Conservation (phyloP, 2,888 invertebrate genomes). For the Agrotis puta region DNA sequence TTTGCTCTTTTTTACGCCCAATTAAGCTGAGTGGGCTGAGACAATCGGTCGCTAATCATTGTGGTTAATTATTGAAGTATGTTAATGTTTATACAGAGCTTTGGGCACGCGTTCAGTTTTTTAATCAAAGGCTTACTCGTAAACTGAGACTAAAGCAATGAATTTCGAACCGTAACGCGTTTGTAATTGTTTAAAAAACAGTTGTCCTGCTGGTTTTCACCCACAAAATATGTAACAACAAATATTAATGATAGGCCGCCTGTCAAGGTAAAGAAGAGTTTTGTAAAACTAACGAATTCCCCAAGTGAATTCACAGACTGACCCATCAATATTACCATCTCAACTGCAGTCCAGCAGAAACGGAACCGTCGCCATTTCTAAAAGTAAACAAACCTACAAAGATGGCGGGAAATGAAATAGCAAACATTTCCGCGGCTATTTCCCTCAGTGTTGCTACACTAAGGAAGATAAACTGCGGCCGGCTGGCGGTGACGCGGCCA, state of each 20-base stretch:
- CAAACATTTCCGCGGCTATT: constrained; percentile 86
- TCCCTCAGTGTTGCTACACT: constrained; percentile 85
- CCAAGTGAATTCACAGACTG: constrained; percentile 15
- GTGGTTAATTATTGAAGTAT: constrained; percentile 16
- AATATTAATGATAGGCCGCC: neutral
- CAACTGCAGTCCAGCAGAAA: constrained; percentile 53
- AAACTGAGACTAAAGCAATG: too few relatives aligned
- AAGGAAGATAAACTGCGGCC: constrained; percentile 88
- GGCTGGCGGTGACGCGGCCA: constrained; percentile 88
- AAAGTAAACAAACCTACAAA: constrained; percentile 68
- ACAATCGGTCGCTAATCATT: constrained; percentile 24
- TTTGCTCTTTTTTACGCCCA: constrained; percentile 32
- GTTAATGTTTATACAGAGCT: constrained; percentile 16
- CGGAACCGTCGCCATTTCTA: constrained; percentile 62
- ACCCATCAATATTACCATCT: constrained; percentile 52
- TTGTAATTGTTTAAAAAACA: too few relatives aligned
- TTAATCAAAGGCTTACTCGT: neutral
- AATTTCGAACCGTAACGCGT: too few relatives aligned
- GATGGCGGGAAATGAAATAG: constrained; percentile 81
- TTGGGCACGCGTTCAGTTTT: constrained; percentile 27
- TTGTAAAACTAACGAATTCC: constrained; percentile 25
- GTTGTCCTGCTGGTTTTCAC: neutral
- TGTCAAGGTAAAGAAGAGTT: neutral
- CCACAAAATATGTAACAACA: neutral
- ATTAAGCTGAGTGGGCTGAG: constrained; percentile 28